A percentile compares a stretch with the other conserved stretches of the same genome.
Conservation (phyloP, 2,888 invertebrate species). For the Hartigia nigra region DNA sequence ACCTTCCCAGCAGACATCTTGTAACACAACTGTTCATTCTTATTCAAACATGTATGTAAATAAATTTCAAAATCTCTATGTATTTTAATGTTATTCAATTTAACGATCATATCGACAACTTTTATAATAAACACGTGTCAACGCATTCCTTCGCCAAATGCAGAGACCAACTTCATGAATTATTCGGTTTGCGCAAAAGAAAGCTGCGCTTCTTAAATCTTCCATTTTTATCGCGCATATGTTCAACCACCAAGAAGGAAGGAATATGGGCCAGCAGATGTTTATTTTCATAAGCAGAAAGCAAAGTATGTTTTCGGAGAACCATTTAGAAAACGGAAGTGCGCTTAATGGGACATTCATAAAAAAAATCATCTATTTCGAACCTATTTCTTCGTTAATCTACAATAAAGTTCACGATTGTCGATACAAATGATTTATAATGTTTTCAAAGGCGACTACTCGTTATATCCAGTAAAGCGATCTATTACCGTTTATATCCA, state of each 20-base stretch:
- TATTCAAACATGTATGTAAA: background rate
- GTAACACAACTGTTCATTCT: background rate
- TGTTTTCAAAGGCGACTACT: background rate
- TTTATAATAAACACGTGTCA: background rate
- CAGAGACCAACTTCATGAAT: background rate
- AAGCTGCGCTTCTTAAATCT: background rate
- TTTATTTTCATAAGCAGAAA: background rate
- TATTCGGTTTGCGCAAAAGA: background rate
- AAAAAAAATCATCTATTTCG: background rate
- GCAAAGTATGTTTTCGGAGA: background rate
- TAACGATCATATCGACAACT: background rate
- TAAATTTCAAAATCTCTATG: background rate
- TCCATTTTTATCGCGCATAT: background rate
- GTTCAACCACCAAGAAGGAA: background rate
- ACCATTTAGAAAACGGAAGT: background rate
- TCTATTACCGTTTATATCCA: background rate
- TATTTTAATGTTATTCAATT: background rate
- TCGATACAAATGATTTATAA: background rate
- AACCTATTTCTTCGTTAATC: background rate
- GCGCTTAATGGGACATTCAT: background rate
- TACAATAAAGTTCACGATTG: background rate
- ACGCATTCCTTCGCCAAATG: background rate
- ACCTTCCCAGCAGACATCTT: background rate
- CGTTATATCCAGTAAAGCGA: background rate
- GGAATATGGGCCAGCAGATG: background rate